These are phyloP conservation scores for Notechis scutatus DNA, from an alignment of 2,113 vertebrate genomes.

Conservation along the genomic window DNA sequence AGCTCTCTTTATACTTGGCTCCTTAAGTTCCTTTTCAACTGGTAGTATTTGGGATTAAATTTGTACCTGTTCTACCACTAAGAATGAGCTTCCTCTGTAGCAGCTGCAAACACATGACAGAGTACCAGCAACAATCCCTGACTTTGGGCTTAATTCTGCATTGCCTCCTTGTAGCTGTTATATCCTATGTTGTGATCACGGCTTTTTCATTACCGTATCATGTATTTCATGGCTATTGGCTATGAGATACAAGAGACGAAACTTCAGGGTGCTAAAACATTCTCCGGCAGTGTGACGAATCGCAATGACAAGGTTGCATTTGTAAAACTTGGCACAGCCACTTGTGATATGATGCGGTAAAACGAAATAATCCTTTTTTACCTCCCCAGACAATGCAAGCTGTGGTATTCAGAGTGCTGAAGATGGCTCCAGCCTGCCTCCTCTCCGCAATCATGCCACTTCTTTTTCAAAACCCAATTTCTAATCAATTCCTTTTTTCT, in stretches of 20 bases:
- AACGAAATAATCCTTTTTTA: conserved; percentile 50
- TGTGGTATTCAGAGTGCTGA: conserved; percentile 4
- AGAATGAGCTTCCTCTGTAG: not conserved
- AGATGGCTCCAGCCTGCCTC: conserved; percentile 23
- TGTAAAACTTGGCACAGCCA: conserved; percentile 53
- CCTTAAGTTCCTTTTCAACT: not conserved
- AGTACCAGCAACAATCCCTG: not conserved
- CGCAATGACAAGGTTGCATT: conserved; percentile 54
- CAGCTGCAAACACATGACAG: not conserved
- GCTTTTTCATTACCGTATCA: conserved; percentile 52
- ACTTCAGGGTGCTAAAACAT: conserved; percentile 59
- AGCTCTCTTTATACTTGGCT: not conserved
- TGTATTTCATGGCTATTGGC: conserved; percentile 46
- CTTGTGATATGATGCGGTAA: conserved; percentile 56
- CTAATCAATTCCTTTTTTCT: conserved; percentile 13
- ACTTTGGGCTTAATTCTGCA: not conserved
- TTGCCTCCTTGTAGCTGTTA: conserved; percentile 27
- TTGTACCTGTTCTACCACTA: not conserved
- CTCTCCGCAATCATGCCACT: conserved; percentile 13
- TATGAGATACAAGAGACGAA: conserved; percentile 51
- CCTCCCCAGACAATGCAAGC: conserved; percentile 34
- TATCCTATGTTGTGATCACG: conserved; percentile 41
- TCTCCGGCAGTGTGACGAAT: conserved; percentile 58
- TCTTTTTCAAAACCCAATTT: conserved; percentile 32
- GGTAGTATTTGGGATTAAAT: not conserved